phyloP scores from a whole-genome alignment of 2,888 invertebrate genomes.

The Acronicta leporina region DNA sequence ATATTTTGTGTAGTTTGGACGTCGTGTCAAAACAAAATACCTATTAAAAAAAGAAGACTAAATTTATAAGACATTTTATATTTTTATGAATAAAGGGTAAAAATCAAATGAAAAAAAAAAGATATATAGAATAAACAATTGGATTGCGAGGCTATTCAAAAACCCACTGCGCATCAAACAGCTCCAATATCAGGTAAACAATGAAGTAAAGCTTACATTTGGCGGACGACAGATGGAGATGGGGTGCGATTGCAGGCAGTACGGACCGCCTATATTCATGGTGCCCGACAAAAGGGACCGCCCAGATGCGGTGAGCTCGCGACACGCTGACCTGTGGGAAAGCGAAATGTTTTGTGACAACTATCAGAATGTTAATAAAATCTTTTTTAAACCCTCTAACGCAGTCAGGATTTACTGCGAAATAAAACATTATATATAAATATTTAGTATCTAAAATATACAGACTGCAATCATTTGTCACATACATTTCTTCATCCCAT shows the following conservation, averaged over 20 bases:
- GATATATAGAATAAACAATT: not conserved
- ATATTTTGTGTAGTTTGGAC: too few relatives aligned
- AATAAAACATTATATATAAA: too few relatives aligned
- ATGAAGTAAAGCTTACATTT: slow-evolving; percentile 15
- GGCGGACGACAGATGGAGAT: slow-evolving; percentile 79
- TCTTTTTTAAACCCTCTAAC: too few relatives aligned
- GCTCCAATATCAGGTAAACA: not conserved
- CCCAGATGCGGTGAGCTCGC: slow-evolving; percentile 80
- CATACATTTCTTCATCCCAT: slow-evolving; percentile 16
- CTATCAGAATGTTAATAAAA: slow-evolving; percentile 3
- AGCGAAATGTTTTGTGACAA: slow-evolving; percentile 41
- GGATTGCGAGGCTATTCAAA: not conserved
- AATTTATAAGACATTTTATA: too few relatives aligned
- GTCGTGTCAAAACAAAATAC: too few relatives aligned
- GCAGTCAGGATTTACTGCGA: too few relatives aligned
- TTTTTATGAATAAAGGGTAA: too few relatives aligned
- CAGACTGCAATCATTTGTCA: slow-evolving; percentile 25
- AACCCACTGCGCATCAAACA: not conserved
- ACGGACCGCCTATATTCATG: slow-evolving; percentile 82
- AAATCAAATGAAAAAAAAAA: too few relatives aligned
- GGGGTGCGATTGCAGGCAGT: slow-evolving; percentile 85
- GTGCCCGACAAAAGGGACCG: slow-evolving; percentile 82
- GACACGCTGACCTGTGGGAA: slow-evolving; percentile 11
- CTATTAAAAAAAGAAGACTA: too few relatives aligned
- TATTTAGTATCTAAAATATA: too few relatives aligned